A percentile compares a stretch with the other conserved stretches of the same genome.
Conservation (phyloP, 2,113 vertebrate species). For the Gallinago paraguaiae region DNA sequence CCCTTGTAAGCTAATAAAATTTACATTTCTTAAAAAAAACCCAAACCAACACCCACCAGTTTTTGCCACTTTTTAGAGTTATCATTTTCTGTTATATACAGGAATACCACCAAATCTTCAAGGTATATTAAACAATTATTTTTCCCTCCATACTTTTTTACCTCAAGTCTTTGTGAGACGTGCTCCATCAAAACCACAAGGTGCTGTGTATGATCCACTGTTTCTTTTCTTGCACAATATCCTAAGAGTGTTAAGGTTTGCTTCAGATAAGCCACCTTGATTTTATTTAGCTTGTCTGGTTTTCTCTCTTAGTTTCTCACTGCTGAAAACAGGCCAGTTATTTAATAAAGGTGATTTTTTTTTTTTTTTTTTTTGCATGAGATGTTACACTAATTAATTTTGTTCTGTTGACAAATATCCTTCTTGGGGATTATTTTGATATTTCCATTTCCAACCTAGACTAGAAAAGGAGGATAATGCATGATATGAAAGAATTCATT, state of each 20-base stretch:
- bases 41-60: too few species aligned
- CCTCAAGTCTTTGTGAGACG: not conserved
- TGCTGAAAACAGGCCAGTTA: not conserved
- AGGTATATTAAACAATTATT: not conserved
- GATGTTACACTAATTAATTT: not conserved
- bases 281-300: not conserved
- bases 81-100: not conserved
- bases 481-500: not conserved
- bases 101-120: not conserved
- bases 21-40: not conserved
- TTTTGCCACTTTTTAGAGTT: not conserved
- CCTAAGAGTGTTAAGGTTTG: not conserved
- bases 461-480: not conserved
- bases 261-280: not conserved
- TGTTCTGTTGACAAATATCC: not conserved
- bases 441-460: not conserved
- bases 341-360: not conserved
- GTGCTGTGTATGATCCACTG: fast-evolving
- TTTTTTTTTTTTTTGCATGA: not conserved
- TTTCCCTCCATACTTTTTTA: not conserved
- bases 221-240: not conserved
- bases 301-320: not conserved
- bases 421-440: not conserved
- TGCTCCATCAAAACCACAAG: not conserved
- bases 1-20: not conserved